Conservation (phyloP, 2,888 invertebrate species). For the Cheilosia soror region DNA sequence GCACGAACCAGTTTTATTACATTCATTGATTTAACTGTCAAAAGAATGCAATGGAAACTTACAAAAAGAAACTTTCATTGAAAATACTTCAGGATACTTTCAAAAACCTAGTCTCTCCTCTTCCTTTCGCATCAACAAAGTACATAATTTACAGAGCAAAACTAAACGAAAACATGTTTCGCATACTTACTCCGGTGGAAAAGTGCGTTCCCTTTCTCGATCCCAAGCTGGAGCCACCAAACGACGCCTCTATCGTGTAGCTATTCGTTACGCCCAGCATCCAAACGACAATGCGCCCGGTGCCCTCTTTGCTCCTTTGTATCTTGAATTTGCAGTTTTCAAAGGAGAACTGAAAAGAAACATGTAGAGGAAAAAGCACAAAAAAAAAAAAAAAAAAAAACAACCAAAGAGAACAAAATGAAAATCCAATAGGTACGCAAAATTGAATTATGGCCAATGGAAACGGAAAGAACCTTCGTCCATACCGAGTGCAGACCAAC, state of each 20-base stretch:
- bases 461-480: not conserved
- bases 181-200: slow-evolving; percentile 85
- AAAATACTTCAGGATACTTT: too few relatives aligned
- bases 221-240: slow-evolving; percentile 94
- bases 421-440: slow-evolving; percentile 41
- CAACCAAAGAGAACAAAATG: slow-evolving; percentile 26
- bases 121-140: not conserved
- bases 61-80: too few relatives aligned
- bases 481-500: not conserved
- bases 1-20: too few relatives aligned
- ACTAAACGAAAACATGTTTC: not conserved
- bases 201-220: slow-evolving; percentile 94
- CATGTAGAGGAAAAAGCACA: not conserved
- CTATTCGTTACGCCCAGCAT: slow-evolving; percentile 97
- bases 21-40: too few relatives aligned
- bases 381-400: slow-evolving; percentile 47
- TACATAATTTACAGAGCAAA: not conserved
- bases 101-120: not conserved
- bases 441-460: slow-evolving; percentile 15
- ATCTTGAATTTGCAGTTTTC: slow-evolving; percentile 97
- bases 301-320: slow-evolving; percentile 97
- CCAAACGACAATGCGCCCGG: slow-evolving; percentile 97
- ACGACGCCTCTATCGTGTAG: slow-evolving; percentile 97
- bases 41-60: too few relatives aligned
- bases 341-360: slow-evolving; percentile 90